Conservation (phyloP, 2,888 invertebrate species). For the Chironomus riparius region DNA sequence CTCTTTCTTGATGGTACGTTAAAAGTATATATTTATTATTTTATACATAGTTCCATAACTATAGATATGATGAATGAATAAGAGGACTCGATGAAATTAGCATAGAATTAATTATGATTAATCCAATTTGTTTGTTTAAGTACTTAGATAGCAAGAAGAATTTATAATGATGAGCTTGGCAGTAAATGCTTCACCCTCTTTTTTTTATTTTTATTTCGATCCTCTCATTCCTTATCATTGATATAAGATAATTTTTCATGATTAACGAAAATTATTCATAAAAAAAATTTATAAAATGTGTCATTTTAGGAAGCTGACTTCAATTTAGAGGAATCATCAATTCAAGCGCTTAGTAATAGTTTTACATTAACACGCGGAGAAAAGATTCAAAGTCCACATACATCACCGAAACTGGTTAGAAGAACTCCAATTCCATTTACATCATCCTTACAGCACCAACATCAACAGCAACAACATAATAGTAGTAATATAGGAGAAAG, state of each 20-base stretch:
- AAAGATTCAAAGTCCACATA: slow-evolving; percentile 47
- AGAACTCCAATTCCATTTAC: slow-evolving; percentile 41
- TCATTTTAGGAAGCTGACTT: slow-evolving; percentile 51
- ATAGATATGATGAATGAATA: not conserved
- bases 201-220: not conserved
- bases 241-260: not conserved
- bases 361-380: slow-evolving; percentile 38
- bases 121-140: not conserved
- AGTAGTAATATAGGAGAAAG: not conserved
- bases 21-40: not conserved
- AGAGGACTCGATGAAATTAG: not conserved
- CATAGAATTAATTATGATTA: not conserved
- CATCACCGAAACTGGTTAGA: slow-evolving; percentile 48
- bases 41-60: not conserved
- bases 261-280: not conserved
- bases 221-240: slow-evolving; percentile 6
- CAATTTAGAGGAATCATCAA: slow-evolving; percentile 55
- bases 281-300: not conserved
- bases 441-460: slow-evolving; percentile 37
- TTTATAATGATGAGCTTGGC: not conserved
- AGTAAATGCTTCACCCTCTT: not conserved
- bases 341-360: slow-evolving; percentile 46
- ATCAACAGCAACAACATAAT: slow-evolving; percentile 32
- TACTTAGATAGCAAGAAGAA: not conserved
- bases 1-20: not conserved